phyloP scores from a whole-genome alignment of 2,797 vertebrate genomes.

The Syngnathus rostellatus region DNA sequence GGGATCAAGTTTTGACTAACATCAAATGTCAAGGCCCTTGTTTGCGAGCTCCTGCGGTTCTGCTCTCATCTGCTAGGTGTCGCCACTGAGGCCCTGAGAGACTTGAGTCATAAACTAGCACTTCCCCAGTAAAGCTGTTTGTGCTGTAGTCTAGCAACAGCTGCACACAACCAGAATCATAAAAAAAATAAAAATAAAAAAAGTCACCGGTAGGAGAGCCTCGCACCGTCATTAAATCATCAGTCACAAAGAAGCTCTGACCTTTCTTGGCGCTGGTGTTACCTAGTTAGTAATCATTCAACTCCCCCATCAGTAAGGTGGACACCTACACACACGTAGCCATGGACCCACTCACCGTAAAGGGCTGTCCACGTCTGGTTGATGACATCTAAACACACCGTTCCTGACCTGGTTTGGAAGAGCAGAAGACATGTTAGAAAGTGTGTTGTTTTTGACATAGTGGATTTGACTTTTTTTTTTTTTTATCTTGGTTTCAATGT shows the following conservation, averaged over 20 bases:
- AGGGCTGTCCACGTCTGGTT: slow-evolving; percentile 98
- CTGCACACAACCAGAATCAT: not conserved
- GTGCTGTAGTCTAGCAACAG: not conserved
- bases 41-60: slow-evolving; percentile 23
- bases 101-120: not conserved
- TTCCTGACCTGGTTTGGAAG: slow-evolving; percentile 79
- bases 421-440: not conserved
- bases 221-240: slow-evolving; percentile 38
- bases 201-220: not conserved
- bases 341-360: slow-evolving; percentile 70
- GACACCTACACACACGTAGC: slow-evolving; percentile 14
- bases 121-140: not conserved
- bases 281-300: slow-evolving; percentile 54
- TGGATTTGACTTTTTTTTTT: no score
- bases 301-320: slow-evolving; percentile 52
- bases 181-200: no score
- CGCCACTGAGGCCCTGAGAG: slow-evolving; percentile 30
- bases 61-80: slow-evolving; percentile 31
- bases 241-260: slow-evolving; percentile 40
- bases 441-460: not conserved
- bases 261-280: slow-evolving; percentile 52
- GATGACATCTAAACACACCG: slow-evolving; percentile 98
- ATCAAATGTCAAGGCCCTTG: not conserved
- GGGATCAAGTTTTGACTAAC: not conserved
- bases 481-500: slow-evolving; percentile 10